phyloP scores from a whole-genome alignment of 2,888 invertebrate species.

The Schizaphis graminum region DNA sequence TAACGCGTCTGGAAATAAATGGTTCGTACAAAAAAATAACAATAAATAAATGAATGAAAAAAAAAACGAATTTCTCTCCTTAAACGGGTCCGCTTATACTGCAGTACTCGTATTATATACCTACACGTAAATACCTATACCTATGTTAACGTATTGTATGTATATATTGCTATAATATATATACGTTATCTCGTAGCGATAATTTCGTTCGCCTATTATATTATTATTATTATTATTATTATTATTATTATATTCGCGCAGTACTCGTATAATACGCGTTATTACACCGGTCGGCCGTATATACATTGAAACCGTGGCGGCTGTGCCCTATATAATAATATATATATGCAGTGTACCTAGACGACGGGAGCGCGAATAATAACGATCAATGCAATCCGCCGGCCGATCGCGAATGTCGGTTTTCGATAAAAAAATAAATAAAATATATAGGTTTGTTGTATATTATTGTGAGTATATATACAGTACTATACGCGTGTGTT shows the following conservation, averaged over 20 bases:
- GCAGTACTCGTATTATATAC: too few relatives aligned
- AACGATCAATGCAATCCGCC: not conserved
- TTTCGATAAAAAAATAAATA: not conserved
- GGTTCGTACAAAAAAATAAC: not conserved
- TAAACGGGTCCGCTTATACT: not conserved
- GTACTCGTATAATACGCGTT: not conserved
- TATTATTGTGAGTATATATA: not conserved
- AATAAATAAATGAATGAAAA: not conserved
- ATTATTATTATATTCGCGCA: not conserved
- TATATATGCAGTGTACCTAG: not conserved
- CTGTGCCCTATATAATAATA: not conserved
- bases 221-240: not conserved
- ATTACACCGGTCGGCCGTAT: not conserved
- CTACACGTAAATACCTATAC: not conserved
- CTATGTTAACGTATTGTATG: not conserved
- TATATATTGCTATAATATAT: not conserved
- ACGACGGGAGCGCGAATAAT: not conserved
- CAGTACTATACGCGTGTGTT: not conserved
- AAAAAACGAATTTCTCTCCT: conserved; percentile 5
- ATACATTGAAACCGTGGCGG: not conserved
- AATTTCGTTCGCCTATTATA: conserved; percentile 8
- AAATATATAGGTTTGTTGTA: not conserved
- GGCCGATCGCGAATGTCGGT: not conserved
- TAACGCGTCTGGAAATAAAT: not conserved
- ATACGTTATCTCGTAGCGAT: not conserved